Evolutionary conservation across 2,113 vertebrate species (phyloP).

Genomic region (Saiga tatarica): DNA sequence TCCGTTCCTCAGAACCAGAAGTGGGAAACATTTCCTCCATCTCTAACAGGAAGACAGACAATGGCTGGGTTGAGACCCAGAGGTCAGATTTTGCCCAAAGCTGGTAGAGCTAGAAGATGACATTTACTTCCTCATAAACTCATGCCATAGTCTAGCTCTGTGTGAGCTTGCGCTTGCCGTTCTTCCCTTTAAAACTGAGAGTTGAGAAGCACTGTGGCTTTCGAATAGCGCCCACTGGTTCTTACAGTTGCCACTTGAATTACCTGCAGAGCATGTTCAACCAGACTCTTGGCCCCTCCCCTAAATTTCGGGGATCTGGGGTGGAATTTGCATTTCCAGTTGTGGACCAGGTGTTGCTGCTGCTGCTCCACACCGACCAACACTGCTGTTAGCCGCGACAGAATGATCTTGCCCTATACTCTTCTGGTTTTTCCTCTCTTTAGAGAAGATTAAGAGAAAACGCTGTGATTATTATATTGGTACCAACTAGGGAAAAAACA

Average conservation of each 20-base stretch:
- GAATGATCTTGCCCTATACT: too few species aligned
- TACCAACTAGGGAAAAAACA: not conserved
- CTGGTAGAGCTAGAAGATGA: not conserved
- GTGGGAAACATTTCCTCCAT: not conserved
- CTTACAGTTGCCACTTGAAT: not conserved
- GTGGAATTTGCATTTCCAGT: not conserved
- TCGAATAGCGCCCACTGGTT: not conserved
- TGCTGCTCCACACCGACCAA: accelerated
- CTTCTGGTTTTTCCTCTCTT: not conserved
- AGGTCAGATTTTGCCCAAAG: not conserved
- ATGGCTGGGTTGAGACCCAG: not conserved
- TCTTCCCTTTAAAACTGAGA: not conserved
- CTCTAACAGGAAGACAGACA: not conserved
- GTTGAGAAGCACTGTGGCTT: not conserved
- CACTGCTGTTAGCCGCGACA: accelerated
- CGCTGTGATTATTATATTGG: not conserved
- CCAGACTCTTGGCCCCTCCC: accelerated
- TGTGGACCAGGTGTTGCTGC: not conserved
- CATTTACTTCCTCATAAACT: not conserved
- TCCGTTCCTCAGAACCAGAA: accelerated
- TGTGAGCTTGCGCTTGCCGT: not conserved
- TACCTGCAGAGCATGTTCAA: too few species aligned
- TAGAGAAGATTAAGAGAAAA: not conserved
- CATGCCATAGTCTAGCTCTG: not conserved
- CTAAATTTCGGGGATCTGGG: not conserved